Conservation (phyloP, 1,140 invertebrate species). For the Samia ricini region DNA sequence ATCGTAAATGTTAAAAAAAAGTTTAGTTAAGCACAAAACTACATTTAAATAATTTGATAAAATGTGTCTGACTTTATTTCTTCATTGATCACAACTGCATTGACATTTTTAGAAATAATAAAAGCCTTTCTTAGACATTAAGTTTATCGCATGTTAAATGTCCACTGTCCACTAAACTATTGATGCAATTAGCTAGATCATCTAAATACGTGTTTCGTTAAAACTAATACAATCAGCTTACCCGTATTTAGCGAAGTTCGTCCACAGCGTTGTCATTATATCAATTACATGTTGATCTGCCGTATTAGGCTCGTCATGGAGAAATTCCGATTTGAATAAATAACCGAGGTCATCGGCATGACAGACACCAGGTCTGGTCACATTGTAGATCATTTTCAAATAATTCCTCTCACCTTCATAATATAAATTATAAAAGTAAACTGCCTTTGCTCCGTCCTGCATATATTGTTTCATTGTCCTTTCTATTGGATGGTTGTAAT, state of each 20-base stretch:
- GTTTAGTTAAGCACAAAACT: slow-evolving; percentile 4
- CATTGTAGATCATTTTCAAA: slow-evolving; percentile 11
- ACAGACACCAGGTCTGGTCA: background rate
- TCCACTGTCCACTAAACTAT: too few relatives aligned
- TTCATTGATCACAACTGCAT: too few relatives aligned
- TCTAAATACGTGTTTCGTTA: too few relatives aligned
- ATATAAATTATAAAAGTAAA: slow-evolving; percentile 37
- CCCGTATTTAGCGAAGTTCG: slow-evolving; percentile 44
- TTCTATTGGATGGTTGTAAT: slow-evolving; percentile 28
- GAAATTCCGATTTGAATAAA: slow-evolving; percentile 24
- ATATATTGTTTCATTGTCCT: slow-evolving; percentile 24
- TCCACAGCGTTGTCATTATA: slow-evolving; percentile 36
- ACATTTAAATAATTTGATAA: slow-evolving; percentile 25
- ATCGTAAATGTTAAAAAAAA: slow-evolving; percentile 20
- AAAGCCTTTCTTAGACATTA: too few relatives aligned
- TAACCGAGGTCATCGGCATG: too few relatives aligned
- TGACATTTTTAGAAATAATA: too few relatives aligned
- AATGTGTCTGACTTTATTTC: slow-evolving; percentile 11
- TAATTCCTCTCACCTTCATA: slow-evolving; percentile 25
- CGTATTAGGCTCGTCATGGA: slow-evolving; percentile 1
- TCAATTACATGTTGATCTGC: slow-evolving; percentile 31
- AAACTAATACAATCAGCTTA: slow-evolving; percentile 26
- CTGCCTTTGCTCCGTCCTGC: slow-evolving; percentile 13
- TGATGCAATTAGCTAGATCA: too few relatives aligned
- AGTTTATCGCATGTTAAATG: too few relatives aligned